These are phyloP conservation scores for Galeopterus variegatus DNA, from an alignment of 2,113 vertebrate genomes.

Conservation along the genomic window DNA sequence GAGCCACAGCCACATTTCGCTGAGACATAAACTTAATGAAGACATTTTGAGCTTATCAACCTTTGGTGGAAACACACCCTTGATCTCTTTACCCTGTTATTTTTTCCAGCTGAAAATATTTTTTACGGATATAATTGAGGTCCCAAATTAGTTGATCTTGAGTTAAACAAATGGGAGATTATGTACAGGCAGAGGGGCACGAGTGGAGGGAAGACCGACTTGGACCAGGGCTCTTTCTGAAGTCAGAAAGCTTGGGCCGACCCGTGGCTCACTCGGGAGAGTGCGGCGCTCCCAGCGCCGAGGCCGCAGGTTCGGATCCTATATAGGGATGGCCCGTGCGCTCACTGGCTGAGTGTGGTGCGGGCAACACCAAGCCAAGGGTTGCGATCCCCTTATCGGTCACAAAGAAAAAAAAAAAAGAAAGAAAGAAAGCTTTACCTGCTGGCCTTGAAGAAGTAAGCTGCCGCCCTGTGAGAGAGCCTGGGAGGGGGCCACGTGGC, in stretches of 20 bases:
- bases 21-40: neutral
- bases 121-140: neutral
- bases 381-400: too few relatives aligned
- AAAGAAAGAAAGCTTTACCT: neutral
- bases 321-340: too few relatives aligned
- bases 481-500: neutral
- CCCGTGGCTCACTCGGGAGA: too few relatives aligned
- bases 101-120: constrained; percentile 33
- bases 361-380: too few relatives aligned
- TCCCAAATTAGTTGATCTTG: neutral
- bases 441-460: neutral
- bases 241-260: neutral
- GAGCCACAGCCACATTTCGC: neutral
- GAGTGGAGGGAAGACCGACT: neutral
- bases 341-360: too few relatives aligned
- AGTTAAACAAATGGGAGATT: neutral
- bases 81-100: neutral
- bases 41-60: neutral
- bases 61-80: neutral
- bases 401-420: too few relatives aligned
- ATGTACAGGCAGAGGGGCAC: neutral
- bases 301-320: too few relatives aligned
- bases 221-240: neutral
- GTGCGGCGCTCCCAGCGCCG: too few relatives aligned
- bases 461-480: neutral